Base-by-base conservation (phyloP, 2,113 vertebrate species). In the Nymphicus hollandicus region DNA sequence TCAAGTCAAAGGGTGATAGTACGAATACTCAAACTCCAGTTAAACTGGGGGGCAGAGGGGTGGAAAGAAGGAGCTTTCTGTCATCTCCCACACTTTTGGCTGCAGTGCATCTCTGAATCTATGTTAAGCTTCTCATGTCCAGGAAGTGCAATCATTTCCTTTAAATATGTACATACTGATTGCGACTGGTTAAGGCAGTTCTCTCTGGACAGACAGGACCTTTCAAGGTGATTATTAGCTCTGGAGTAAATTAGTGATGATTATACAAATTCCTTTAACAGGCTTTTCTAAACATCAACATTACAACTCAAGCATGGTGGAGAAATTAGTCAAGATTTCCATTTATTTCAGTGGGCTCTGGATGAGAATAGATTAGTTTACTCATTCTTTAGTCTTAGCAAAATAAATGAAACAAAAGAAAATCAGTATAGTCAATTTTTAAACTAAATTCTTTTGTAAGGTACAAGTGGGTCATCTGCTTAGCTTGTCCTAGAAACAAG, bases 111-210 rank as follows among this genome's bases (percentile, higher is more conserved):
- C 64, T 41, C 68, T 50, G 46, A n/a, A 89, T 29, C 24, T 47
- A 49, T 5, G 4, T 20, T 73, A 60, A 86, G 46, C 56, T 81
- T 77, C 80, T 84, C 17, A 44, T 56, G 60, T 71, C 55, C 72
- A 81, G 69, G n/a, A 96, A 94, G 60, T 27, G 55, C 13, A 64
- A 47, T 44, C 1, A 46, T 49, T 56, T 83, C 35, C 46, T 29
- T 89, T 78, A 90, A 71, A 81, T 64, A 65, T 33, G n/a, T 44
- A 89, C 61, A 79, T 65, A 72, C 17, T 37, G 24, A 50, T 4
- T 74, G 31, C 39, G 27, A 94, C 79, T 46, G 80, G 78, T 81
- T 90, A 81, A 86, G 86, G 68, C 68, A 84, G 68, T 9, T 86
- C 71, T 44, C 31, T 56, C 85, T 49, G 60, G 72, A 93, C 66